These are phyloP conservation scores for Pterostichus niger DNA, from an alignment of 2,888 invertebrate species.

Conservation along the genomic window DNA sequence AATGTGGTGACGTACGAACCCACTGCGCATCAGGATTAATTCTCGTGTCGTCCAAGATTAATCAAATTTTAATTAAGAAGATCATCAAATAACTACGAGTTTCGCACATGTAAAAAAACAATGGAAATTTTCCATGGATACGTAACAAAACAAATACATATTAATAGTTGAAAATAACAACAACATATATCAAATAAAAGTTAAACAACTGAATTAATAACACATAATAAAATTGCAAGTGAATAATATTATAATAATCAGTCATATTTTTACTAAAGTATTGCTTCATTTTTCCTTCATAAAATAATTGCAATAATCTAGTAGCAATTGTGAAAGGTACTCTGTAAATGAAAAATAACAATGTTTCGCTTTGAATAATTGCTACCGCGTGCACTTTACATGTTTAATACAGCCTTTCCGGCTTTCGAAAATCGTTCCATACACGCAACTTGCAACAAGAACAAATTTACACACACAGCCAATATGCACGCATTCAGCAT, in stretches of 20 bases:
- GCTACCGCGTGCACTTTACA: conserved; percentile 26
- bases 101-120: not conserved
- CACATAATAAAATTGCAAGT: no score
- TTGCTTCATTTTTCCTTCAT: not conserved
- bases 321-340: conserved; percentile 20
- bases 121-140: not conserved
- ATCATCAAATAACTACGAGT: no score
- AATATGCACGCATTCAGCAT: not conserved
- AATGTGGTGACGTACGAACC: not conserved
- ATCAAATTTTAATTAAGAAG: not conserved
- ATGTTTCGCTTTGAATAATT: conserved; percentile 27
- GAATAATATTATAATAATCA: not conserved
- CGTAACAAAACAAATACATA: not conserved
- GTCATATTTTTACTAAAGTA: conserved; percentile 7
- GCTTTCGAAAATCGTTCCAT: conserved; percentile 37
- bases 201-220: not conserved
- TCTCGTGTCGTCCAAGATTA: not conserved
- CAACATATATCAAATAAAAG: not conserved
- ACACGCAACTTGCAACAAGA: conserved; percentile 1
- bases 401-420: conserved; percentile 25
- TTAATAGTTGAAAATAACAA: not conserved
- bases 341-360: not conserved
- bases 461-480: not conserved
- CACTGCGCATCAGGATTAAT: not conserved
- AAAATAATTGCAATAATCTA: conserved; percentile 28